Evolutionary conservation across 2,797 vertebrate genomes (phyloP), one percentile per base, ranked within the genome.

Genomic region (Pteropus rufus): DNA sequence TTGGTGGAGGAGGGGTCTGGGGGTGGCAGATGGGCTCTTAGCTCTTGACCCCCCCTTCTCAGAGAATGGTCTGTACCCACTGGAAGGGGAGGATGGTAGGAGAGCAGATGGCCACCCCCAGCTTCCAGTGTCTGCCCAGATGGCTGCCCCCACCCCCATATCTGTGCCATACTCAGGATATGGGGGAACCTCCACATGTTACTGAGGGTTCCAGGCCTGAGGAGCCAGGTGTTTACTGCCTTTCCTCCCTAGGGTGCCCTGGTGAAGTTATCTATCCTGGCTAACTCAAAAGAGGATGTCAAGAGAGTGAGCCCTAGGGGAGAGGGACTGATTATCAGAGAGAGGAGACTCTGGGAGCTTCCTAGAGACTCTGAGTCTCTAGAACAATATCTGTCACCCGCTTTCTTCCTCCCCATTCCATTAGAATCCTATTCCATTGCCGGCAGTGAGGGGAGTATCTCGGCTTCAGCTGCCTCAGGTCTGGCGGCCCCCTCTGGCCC

Each of bases 361-460:
- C 77, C 83, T 52, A 54, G 52, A 69, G 72, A 75, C 39, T 56
- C 21, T 41, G 67, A 94, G 52, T 58, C 56, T 90, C 31, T 91
- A 58, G 72, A 77, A 10, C 72, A 86, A 7, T 34, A 73, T 52
- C 91, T 73, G 5, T 73, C 52, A 39, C 44, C 62, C 83, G 29
- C 41, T 95, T 76, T 79, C 60, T 87, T 36, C 21, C 54, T 29
- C 23, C n/a, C 65, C 34, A 36, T 83, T 75, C 82, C 88, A 93
- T 21, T 97, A 99, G 99, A 99, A 98, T 99, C 99, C 6, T 99
- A 99, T 97, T 99, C 99, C 10, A 99, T 99, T 94, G 99, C 99
- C 23, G 99, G 99, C 98, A 99, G 99, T 15, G 99, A 99, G 95
- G 99, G 99, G 94, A 99, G 99, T 98, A 98, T 99, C 98, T 99